Evolutionary conservation across 2,888 invertebrate genomes (phyloP), one percentile per base, ranked within the genome.

Genomic region (Rhopalosiphum nymphaeae): DNA sequence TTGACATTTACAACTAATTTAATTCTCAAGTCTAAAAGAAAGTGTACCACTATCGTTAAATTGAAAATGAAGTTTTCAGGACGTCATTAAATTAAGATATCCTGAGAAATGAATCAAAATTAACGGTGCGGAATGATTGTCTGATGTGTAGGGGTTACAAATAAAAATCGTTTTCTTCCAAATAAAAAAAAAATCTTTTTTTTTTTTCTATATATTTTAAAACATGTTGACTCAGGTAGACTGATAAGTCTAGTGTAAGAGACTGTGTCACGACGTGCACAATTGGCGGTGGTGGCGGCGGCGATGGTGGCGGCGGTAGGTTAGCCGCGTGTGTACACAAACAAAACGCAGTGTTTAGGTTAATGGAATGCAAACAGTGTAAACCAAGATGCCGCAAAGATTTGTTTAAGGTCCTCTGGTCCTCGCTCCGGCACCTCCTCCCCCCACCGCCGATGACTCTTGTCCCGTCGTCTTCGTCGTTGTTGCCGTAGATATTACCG

Each of bases 361-460:
- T 94, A 94, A 94, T 94, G 93, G 84, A 94, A 94, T 61, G 90
- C 90, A 94, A 94, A 94, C 90, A 90, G 61, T 61, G 93, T 86
- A 90, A 86, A 94, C 89, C 93, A 46, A 93, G 93, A 93, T 26
- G 89, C 85, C 85, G 56, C 90, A 61, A 86, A 94, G 85, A 90
- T 94, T 90, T 94, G 90, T 91, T 86, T 90, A 61, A 90, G 85
- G 90, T 57, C 56, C 44, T 56, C 56, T 9, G 11, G 46, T 56
- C 16, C 46, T n/a, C 84, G 9, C 36, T 1, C 42, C 61, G n/a
- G n/a, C 67, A 7, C 67, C 67, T 16, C n/a, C 29, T 29, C 57
- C 29, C 5, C 67, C 36, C 67, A 1, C 13, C 29, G 21, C 2
- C 36, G n/a, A 46, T 16, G 3, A n/a, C 44, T 7, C 44, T 90